phyloP scores from a whole-genome alignment of 2,797 vertebrate genomes.

The Sphenodon punctatus region DNA sequence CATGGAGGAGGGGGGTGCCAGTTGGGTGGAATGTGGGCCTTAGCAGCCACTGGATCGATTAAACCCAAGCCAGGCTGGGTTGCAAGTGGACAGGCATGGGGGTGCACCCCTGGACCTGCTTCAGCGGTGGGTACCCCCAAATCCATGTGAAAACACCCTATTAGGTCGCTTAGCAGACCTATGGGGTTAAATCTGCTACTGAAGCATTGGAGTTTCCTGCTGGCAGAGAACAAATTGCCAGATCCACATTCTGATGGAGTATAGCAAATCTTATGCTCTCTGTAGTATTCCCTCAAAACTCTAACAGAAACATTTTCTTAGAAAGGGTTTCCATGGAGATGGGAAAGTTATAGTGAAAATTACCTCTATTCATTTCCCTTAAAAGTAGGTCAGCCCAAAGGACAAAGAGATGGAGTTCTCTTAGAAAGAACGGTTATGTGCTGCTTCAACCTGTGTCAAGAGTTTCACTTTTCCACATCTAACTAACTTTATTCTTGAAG shows the following conservation, averaged over 20 bases:
- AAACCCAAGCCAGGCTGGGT: no score
- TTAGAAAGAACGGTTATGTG: background rate
- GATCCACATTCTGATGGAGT: background rate
- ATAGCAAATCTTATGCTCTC: background rate
- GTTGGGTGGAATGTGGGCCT: no score
- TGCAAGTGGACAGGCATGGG: no score
- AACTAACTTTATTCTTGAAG: background rate
- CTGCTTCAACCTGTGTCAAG: background rate
- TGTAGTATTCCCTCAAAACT: background rate
- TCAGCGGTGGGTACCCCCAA: no score
- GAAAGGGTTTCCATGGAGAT: constrained; percentile 5
- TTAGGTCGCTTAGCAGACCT: no score
- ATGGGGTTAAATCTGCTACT: no score
- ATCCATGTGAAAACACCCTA: no score
- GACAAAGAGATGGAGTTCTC: background rate
- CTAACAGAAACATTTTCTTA: constrained; percentile 17
- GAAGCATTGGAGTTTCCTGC: background rate
- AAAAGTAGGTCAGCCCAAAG: background rate
- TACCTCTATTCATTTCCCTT: background rate
- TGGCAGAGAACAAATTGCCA: background rate
- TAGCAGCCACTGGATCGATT: no score
- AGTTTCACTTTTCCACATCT: background rate
- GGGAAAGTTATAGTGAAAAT: constrained; percentile 7
- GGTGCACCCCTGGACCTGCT: no score
- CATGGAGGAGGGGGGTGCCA: no score